These are phyloP conservation scores for Aphelenchoides besseyi DNA, from an alignment of 1,140 invertebrate species.

Conservation along the genomic window DNA sequence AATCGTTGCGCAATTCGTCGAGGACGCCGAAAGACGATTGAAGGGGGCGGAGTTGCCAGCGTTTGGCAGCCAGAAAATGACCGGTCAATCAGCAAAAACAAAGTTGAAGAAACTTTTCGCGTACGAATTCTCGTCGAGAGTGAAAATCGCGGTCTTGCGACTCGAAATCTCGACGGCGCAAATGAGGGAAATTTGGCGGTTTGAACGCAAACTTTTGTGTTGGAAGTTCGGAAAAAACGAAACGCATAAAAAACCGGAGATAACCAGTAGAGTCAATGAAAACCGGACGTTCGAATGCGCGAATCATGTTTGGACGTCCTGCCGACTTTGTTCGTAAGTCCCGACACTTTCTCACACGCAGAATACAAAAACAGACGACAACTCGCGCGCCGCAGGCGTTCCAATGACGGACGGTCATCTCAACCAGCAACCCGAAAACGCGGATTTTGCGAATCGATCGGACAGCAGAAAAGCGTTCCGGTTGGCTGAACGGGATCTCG, in stretches of 20 bases:
- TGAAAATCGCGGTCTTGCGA: not conserved
- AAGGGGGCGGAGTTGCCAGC: too few species aligned
- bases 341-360: not conserved
- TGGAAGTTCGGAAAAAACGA: not conserved
- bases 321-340: not conserved
- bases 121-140: too few species aligned
- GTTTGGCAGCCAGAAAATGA: too few species aligned
- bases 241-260: not conserved
- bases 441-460: not conserved
- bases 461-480: not conserved
- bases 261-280: not conserved
- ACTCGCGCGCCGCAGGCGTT: not conserved
- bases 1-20: too few species aligned
- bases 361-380: not conserved
- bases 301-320: not conserved
- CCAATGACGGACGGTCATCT: not conserved
- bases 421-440: too few species aligned
- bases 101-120: too few species aligned
- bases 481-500: not conserved
- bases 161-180: not conserved
- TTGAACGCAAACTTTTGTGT: not conserved
- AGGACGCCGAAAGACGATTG: too few species aligned
- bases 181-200: not conserved
- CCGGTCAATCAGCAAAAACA: too few species aligned
- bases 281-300: not conserved